Conservation (phyloP, 2,797 vertebrate species). For the Hoplostethus mediterraneus region DNA sequence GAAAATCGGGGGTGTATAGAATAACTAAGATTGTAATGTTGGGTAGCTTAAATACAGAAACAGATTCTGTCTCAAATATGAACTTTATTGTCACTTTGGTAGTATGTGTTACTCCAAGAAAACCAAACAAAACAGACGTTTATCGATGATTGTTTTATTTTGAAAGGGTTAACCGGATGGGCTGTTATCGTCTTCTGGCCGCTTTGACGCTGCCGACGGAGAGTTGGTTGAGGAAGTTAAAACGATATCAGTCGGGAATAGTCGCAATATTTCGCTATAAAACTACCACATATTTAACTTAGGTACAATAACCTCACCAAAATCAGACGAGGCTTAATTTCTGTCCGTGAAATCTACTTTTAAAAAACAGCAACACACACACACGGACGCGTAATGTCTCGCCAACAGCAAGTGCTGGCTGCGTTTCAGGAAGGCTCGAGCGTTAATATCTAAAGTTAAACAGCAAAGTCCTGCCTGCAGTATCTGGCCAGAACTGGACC, state of each 20-base stretch:
- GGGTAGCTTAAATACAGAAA: too few species aligned
- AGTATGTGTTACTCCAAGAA: too few species aligned
- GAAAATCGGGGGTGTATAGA: too few species aligned
- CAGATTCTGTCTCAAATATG: too few species aligned
- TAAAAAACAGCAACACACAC: background rate
- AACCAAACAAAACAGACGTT: too few species aligned
- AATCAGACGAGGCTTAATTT: fast-evolving
- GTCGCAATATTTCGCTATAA: background rate
- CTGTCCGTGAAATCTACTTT: background rate
- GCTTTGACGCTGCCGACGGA: slow-evolving; percentile 3
- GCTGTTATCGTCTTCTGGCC: fast-evolving
- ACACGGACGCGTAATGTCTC: background rate
- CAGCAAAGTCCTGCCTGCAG: slow-evolving; percentile 11
- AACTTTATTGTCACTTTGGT: too few species aligned
- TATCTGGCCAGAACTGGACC: background rate
- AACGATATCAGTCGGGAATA: slow-evolving; percentile 32
- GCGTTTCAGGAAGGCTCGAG: slow-evolving; percentile 37
- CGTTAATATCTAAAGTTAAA: slow-evolving; percentile 32
- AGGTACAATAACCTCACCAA: background rate
- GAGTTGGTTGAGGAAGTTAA: slow-evolving; percentile 63
- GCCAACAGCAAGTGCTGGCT: slow-evolving; percentile 28
- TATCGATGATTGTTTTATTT: slow-evolving; percentile 33
- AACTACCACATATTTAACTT: background rate
- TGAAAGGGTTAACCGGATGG: slow-evolving; percentile 29
- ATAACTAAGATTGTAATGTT: too few species aligned